A percentile compares a stretch with the other conserved stretches of the same genome.
phyloP scores from a whole-genome alignment of 2,113 vertebrate genomes.

The Alethe castanea region DNA sequence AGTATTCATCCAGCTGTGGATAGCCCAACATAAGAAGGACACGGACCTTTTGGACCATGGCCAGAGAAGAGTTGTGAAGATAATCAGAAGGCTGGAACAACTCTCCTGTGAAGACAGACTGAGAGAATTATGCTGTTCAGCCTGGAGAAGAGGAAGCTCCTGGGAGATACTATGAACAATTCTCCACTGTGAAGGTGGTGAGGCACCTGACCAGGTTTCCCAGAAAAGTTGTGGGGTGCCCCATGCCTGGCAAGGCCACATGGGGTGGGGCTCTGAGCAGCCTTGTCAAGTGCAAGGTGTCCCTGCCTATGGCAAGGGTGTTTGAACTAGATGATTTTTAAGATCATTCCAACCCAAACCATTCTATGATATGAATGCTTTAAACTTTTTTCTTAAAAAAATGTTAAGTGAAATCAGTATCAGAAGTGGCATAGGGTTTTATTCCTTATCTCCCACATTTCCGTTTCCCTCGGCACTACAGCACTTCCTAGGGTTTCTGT shows the following conservation, averaged over 20 bases:
- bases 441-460: background rate
- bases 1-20: background rate
- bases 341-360: background rate
- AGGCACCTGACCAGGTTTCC: background rate
- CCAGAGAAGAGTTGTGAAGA: background rate
- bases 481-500: background rate
- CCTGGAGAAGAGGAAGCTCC: background rate
- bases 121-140: background rate
- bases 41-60: background rate
- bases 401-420: background rate
- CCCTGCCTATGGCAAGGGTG: background rate
- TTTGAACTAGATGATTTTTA: background rate
- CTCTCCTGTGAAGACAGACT: background rate
- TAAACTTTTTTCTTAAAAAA: background rate
- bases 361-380: background rate
- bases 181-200: background rate
- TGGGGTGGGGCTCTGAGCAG: background rate
- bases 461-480: rapidly evolving
- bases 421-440: background rate
- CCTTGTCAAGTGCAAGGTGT: background rate
- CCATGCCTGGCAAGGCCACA: background rate
- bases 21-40: background rate
- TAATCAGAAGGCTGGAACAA: background rate
- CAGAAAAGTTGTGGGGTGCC: background rate
- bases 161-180: background rate